Percentiles rank a stretch among this genome's conserved stretches.
These are phyloP conservation scores for Stichodactyla mertensii DNA, from an alignment of 64 coral and sea anemone species.

Conservation along the genomic window DNA sequence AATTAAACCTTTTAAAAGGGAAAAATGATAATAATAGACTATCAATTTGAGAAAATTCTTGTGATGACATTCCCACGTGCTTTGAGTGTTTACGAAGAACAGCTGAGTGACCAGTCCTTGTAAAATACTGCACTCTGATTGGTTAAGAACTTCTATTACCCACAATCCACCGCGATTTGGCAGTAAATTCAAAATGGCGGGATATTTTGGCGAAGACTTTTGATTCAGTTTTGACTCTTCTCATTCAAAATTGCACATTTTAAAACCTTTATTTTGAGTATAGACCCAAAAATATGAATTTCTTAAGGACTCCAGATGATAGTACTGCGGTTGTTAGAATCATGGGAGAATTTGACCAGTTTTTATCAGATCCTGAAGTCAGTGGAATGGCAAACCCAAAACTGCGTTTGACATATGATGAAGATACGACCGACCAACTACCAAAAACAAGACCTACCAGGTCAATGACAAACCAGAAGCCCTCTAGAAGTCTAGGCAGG, in stretches of 20 bases:
- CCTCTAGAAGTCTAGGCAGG: slow-evolving; percentile 28
- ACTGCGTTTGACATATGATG: slow-evolving; percentile 63
- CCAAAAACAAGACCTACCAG: not conserved
- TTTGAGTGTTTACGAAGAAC: not conserved
- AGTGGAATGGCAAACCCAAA: slow-evolving; percentile 46
- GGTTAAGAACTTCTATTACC: not conserved
- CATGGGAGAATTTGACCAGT: slow-evolving; percentile 84
- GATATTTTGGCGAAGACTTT: not conserved
- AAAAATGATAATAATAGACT: too few species aligned
- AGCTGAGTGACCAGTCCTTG: not conserved
- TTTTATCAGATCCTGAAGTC: slow-evolving; percentile 55
- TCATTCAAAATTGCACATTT: not conserved
- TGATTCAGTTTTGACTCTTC: not conserved
- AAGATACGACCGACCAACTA: not conserved
- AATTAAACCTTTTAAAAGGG: not conserved
- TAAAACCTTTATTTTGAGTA: not conserved
- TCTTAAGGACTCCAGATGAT: slow-evolving; percentile 87
- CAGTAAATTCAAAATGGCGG: slow-evolving; percentile 42
- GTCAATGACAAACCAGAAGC: not conserved
- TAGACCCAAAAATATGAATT: slow-evolving; percentile 48
- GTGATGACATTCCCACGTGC: not conserved
- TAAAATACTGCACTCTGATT: not conserved
- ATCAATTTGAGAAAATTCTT: too few species aligned
- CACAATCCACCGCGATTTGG: not conserved
- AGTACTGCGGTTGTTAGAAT: slow-evolving; percentile 86